Base-by-base conservation (phyloP, 2,888 invertebrate species). In the Poecilobothrus nobilitatus region DNA sequence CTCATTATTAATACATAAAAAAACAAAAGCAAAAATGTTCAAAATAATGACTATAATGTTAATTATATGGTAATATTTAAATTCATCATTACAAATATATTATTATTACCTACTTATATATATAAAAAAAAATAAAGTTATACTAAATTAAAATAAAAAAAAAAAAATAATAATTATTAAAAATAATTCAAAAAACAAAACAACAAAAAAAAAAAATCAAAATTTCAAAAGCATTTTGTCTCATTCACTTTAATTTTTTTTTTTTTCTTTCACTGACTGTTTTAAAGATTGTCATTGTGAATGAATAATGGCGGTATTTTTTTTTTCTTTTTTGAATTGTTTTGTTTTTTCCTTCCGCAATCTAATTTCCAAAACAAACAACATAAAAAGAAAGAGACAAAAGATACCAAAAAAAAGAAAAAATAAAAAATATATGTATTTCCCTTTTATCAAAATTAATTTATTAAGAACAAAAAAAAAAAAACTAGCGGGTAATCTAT, bases 331-430 rank as follows among this genome's bases (percentile, higher is more conserved):
- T 12, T 41, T 3, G 4, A 5, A 8, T 41, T 41, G 41, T 41
- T 41, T 41, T 41, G n/a, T n/a, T 53, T n/a, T 18, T 53, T 53
- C n/a, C 53, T 27, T 27, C 27, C 27, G 27, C 27, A 27, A 53
- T 53, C 53, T 53, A 53, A 53, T 53, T 53, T 53, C 53, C 18
- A 53, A 53, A 53, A 53, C 53, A 53, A 53, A 53, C 53, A 53
- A 53, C 7, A 12, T 37, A 37, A 37, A 12, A 27, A 27, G 5
- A 27, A 27, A 27, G 27, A 27, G 27, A 27, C 27, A 27, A 5
- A 37, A 37, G 12, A 37, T 37, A 37, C 8, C 4, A 37, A 37
- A 37, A 37, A 37, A 37, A 37, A 37, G 7, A 7, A 8, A 37
- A 37, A 37, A 37, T 8, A 12, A 37, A 37, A 37, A 8, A 37